phyloP scores from a whole-genome alignment of 1,140 invertebrate genomes.

The Magallana gigas region DNA sequence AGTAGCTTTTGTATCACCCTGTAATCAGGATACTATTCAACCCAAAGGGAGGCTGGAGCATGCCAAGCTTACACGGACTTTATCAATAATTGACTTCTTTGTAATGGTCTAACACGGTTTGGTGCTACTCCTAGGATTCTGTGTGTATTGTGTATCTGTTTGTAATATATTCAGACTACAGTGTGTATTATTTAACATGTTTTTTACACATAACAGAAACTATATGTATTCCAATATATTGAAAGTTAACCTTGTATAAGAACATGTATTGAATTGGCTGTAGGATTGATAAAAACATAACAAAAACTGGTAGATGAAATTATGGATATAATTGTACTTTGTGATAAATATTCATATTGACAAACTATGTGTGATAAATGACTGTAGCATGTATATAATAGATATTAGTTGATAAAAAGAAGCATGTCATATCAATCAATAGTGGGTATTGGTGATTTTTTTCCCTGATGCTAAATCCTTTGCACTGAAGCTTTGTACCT shows the following conservation, averaged over 20 bases:
- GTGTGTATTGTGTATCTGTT: background rate
- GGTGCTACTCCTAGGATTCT: background rate
- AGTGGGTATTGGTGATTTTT: background rate
- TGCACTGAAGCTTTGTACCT: background rate
- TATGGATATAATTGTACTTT: too few species aligned
- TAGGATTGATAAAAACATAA: too few species aligned
- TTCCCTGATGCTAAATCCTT: background rate
- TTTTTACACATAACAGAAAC: background rate
- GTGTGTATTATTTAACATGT: background rate
- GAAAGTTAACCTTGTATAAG: background rate
- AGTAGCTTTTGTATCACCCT: slow-evolving; percentile 14
- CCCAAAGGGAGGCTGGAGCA: background rate
- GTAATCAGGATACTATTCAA: background rate
- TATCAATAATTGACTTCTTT: background rate
- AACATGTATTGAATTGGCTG: too few species aligned
- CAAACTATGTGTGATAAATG: too few species aligned
- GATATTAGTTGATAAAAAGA: background rate
- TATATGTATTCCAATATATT: background rate
- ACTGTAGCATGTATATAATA: too few species aligned
- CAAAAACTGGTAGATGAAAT: too few species aligned
- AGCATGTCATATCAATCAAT: background rate
- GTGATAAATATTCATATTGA: too few species aligned
- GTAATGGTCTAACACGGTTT: slow-evolving; percentile 3
- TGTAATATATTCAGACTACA: background rate
- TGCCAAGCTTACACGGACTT: background rate